phyloP scores from a whole-genome alignment of 1,140 invertebrate genomes.

The Ganaspis sp. region DNA sequence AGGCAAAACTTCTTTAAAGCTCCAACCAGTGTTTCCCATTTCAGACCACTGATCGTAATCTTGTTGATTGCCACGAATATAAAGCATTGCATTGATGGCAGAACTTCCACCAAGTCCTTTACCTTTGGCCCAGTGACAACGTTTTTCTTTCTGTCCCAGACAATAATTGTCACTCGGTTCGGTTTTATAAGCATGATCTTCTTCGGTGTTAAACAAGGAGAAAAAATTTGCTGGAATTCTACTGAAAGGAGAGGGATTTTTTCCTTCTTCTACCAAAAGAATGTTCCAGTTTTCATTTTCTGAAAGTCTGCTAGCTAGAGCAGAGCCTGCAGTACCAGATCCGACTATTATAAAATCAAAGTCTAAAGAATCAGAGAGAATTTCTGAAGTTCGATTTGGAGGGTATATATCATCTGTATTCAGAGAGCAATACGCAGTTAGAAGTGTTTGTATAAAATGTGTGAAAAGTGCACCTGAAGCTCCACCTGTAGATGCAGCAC shows the following conservation, averaged over 20 bases:
- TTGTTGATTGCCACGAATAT: constrained; percentile 87
- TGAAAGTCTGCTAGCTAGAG: constrained; percentile 79
- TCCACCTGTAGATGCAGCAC: constrained; percentile 45
- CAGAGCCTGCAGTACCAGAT: constrained; percentile 81
- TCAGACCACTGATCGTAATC: constrained; percentile 92
- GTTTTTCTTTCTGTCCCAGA: constrained; percentile 71
- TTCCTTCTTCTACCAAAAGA: constrained; percentile 80
- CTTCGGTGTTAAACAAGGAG: constrained; percentile 70
- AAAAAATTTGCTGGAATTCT: constrained; percentile 78
- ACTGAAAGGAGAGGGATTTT: constrained; percentile 63
- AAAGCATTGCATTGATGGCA: constrained; percentile 91
- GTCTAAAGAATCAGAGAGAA: constrained; percentile 67
- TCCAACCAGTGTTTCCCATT: constrained; percentile 84
- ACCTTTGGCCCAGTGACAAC: constrained; percentile 82
- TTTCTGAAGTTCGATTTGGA: constrained; percentile 72
- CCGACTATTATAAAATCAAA: constrained; percentile 80
- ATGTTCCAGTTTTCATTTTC: constrained; percentile 76
- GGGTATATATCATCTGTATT: constrained; percentile 63
- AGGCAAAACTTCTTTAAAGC: constrained; percentile 78
- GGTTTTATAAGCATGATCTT: constrained; percentile 81
- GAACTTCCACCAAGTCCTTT: constrained; percentile 83
- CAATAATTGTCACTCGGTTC: constrained; percentile 78
- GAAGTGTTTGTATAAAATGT: constrained; percentile 74
- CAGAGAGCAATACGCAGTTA: constrained; percentile 77
- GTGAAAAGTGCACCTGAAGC: constrained; percentile 54